A percentile compares a stretch with the other conserved stretches of the same genome.
These are phyloP conservation scores for Hypotaenidia okinawae DNA, from an alignment of 2,797 vertebrate species.

Conservation along the genomic window DNA sequence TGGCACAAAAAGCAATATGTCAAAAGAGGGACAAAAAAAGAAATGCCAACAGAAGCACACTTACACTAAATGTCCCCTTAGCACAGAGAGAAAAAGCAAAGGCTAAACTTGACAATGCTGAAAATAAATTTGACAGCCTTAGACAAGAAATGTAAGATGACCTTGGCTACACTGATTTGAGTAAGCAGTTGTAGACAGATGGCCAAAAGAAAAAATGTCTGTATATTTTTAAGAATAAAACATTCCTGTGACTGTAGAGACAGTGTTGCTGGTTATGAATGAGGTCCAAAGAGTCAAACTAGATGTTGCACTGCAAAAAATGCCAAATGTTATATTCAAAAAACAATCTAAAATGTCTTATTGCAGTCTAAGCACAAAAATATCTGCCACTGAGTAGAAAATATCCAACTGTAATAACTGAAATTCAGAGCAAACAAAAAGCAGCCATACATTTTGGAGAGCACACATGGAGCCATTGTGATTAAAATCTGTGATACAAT, in stretches of 20 bases:
- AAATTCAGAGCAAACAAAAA: background rate
- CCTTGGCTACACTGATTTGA: background rate
- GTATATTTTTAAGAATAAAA: background rate
- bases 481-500: background rate
- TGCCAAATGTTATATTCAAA: background rate
- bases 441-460: background rate
- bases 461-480: background rate
- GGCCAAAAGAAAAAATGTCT: constrained; percentile 9
- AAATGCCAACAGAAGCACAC: constrained; percentile 24
- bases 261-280: background rate
- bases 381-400: background rate
- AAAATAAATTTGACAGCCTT: constrained; percentile 53
- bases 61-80: constrained; percentile 1
- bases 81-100: constrained; percentile 15
- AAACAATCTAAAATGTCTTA: background rate
- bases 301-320: background rate
- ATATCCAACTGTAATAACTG: background rate
- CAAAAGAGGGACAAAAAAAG: constrained; percentile 7
- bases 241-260: background rate
- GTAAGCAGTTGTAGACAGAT: constrained; percentile 20
- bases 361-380: background rate
- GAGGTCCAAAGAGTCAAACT: background rate
- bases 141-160: constrained; percentile 23
- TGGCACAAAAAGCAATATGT: constrained; percentile 18
- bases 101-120: constrained; percentile 32